Evolutionary conservation across 2,797 vertebrate genomes (phyloP).

Genomic region (Alfaro cultratus): DNA sequence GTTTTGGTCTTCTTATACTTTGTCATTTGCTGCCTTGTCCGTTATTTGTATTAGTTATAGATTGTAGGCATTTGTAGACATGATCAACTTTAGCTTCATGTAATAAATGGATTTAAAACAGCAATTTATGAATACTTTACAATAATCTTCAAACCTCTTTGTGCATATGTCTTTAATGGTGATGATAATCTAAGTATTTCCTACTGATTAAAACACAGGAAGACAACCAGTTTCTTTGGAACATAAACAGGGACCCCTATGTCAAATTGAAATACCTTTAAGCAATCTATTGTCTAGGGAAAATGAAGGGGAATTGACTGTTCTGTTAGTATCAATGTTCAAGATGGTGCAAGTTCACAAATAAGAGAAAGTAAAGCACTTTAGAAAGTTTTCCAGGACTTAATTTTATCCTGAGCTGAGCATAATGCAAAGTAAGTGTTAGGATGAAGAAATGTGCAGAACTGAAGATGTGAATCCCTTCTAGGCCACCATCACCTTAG

Average conservation of each 20-base stretch:
- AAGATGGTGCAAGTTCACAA: conserved; percentile 49
- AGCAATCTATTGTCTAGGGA: conserved; percentile 41
- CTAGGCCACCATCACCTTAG: conserved; percentile 73
- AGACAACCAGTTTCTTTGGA: conserved; percentile 59
- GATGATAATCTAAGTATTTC: conserved; percentile 33
- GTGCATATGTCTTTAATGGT: conserved; percentile 8
- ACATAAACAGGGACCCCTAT: conserved; percentile 49
- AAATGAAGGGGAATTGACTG: conserved; percentile 50
- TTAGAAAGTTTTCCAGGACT: conserved; percentile 67
- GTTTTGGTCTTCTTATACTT: not conserved
- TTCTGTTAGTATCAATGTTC: conserved; percentile 47
- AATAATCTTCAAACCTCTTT: conserved; percentile 10
- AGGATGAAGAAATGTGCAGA: conserved; percentile 71
- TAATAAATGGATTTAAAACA: conserved; percentile 20
- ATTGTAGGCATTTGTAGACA: not conserved
- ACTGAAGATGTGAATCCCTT: conserved; percentile 69
- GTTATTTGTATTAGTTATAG: not conserved
- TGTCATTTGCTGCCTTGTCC: not conserved
- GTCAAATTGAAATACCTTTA: conserved; percentile 48
- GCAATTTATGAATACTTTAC: conserved; percentile 31
- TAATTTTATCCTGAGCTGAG: conserved; percentile 77
- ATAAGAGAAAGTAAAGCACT: conserved; percentile 52
- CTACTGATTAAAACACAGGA: conserved; percentile 32
- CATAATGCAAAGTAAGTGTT: conserved; percentile 81
- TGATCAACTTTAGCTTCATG: conserved; percentile 16